A percentile compares a stretch with the other conserved stretches of the same genome.
Evolutionary conservation across 2,113 vertebrate species (phyloP).

Genomic region (Tangachromis dhanisi): DNA sequence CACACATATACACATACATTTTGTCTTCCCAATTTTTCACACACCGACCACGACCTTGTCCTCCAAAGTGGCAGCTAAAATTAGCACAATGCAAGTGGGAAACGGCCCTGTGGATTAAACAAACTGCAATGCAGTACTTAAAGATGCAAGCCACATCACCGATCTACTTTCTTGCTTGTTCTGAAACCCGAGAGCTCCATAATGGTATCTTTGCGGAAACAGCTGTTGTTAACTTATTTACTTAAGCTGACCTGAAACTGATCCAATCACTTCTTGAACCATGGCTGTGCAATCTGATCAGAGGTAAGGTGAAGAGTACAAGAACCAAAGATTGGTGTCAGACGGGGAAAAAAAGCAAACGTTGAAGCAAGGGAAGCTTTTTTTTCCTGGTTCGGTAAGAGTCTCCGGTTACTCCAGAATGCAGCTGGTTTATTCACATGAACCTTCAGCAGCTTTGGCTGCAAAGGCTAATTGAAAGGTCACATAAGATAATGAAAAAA

Average conservation of each 20-base stretch:
- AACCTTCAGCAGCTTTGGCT: neutral
- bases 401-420: neutral
- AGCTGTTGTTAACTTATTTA: constrained; percentile 19
- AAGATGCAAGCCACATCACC: neutral
- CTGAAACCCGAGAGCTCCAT: constrained; percentile 17
- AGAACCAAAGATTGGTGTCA: neutral
- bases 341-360: neutral
- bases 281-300: constrained; percentile 2
- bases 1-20: neutral
- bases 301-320: neutral
- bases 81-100: constrained; percentile 23
- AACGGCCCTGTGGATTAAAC: constrained; percentile 5
- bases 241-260: constrained; percentile 17
- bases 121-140: constrained; percentile 33
- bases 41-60: constrained; percentile 17
- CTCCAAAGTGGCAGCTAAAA: constrained; percentile 28
- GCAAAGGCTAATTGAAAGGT: neutral
- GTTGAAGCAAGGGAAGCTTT: neutral
- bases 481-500: neutral
- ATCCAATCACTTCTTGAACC: constrained; percentile 3
- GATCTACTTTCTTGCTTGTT: neutral
- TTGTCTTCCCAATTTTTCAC: neutral
- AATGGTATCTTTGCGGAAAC: constrained; percentile 1
- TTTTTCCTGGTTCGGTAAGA: neutral
- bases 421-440: neutral